Base-by-base conservation (phyloP, 2,888 invertebrate genomes). In the Athetis lepigone region DNA sequence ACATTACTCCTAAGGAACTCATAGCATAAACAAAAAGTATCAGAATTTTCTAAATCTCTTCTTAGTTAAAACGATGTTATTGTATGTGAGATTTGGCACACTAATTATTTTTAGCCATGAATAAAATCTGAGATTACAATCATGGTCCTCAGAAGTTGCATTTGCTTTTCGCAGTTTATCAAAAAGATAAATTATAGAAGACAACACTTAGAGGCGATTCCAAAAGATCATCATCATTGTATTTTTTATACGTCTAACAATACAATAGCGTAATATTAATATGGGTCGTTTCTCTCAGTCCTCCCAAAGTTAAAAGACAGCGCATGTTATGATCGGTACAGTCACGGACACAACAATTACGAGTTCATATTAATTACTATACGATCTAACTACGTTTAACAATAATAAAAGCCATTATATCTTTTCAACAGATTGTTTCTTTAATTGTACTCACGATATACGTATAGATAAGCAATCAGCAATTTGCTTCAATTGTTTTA, bases 401-500 rank as follows among this genome's bases (percentile, higher is more conserved):
- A 61, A 57, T 70, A 70, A 72, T 73, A 70, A 60, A 72, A 74
- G 51, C 63, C 45, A 70, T 70, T 70, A 73, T 62, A 72, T 70
- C 60, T 75, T 79, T 71, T 77, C 68, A 72, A 80, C 67, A 61
- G 50, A 78, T 80, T 80, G 69, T 76, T 76, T 78, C 70, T 74
- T 51, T 70, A 78, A 76, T 80, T 72, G 65, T 72, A 73, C 72
- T 79, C 78, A 80, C 80, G 71, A 76, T 73, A 73, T 72, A 61
- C 43, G 73, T 70, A 70, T 60, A 80, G 76, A 78, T 78, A 76
- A 80, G 47, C 63, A 58, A 80, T 78, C 73, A 80, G 72, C 74
- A 80, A 74, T 80, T 73, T 78, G 68, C 55, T 80, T 72, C 74
- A 78, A 80, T 80, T 78, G 71, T 78, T 66, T 75, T 68, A 58